Base-by-base conservation (phyloP, 2,113 vertebrate species). In the Planiliza haematocheilus region DNA sequence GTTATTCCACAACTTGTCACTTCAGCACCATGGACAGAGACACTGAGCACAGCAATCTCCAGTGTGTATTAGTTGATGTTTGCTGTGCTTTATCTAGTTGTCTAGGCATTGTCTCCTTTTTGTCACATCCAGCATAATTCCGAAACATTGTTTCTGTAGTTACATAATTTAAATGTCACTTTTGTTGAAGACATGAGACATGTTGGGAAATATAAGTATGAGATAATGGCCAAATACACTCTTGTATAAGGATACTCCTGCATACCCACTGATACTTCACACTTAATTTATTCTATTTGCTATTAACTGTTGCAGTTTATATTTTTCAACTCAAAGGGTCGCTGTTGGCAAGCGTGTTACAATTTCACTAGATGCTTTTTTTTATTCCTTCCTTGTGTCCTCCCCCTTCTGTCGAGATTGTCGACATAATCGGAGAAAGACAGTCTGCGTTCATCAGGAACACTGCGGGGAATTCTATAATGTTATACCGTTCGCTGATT, bases 281-380 rank as follows among this genome's bases (percentile, higher is more conserved):
- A 59, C 1, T 53, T 4, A 3, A 8, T 0, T 21, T 7, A 0
- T 50, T 50, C 0, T n/a, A 1, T 18, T 7, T 51, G 0, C 43
- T 41, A 16, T 38, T 6, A 17, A 5, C 10, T 51, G 16, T 38
- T 91, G 88, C 77, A 91, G 63, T 91, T 60, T 70, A 2, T 21
- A 39, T 11, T 52, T 30, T 57, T 74, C 50, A 74, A 74, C 84
- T 77, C 80, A 83, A 34, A 80, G 84, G 21, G 84, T 79, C 84
- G 84, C 80, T 86, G 80, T 86, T 70, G 67, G 21, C 66, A 83
- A 80, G 43, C 63, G 17, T 43, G 63, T 52, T 41, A 36, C 17
- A 1, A 46, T 58, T 11, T 4, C 11, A 20, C 10, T 38, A 4
- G 38, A 24, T 43, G n/a, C 8, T 76, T 3, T 69, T 30, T 62